Conservation (phyloP, 2,113 vertebrate genomes). For the Thermophis baileyi region DNA sequence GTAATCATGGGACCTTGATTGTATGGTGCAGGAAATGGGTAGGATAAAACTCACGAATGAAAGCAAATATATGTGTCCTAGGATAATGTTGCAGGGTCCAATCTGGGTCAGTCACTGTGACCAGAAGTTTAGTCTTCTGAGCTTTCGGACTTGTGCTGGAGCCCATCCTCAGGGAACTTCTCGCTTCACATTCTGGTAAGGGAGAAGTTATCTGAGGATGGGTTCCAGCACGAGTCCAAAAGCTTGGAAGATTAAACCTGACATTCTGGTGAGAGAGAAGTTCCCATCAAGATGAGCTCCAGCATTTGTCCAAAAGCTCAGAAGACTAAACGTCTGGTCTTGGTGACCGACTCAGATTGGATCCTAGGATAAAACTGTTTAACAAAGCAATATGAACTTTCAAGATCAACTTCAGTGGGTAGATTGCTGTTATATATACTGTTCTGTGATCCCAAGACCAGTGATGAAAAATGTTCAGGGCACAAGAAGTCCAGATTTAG, state of each 20-base stretch:
- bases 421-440: background rate
- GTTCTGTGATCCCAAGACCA: background rate
- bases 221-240: too few relatives aligned
- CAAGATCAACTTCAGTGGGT: background rate
- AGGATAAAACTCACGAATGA: background rate
- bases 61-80: background rate
- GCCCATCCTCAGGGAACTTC: too few relatives aligned
- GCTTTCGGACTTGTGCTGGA: background rate
- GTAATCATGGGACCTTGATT: conserved; percentile 26
- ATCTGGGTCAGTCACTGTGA: background rate
- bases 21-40: background rate
- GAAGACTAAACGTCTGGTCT: background rate
- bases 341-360: background rate
- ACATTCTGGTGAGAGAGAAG: too few relatives aligned
- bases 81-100: background rate
- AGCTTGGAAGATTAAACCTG: too few relatives aligned
- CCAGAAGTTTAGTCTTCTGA: background rate
- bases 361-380: conserved; percentile 9
- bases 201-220: too few relatives aligned
- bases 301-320: too few relatives aligned
- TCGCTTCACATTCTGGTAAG: too few relatives aligned
- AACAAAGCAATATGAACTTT: background rate
- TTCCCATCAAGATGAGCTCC: too few relatives aligned
- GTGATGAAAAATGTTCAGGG: background rate
- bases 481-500: background rate